Percentiles rank a stretch among this genome's conserved stretches.
These are phyloP conservation scores for Pheosia gnoma DNA, from an alignment of 2,888 invertebrate species.

Conservation along the genomic window DNA sequence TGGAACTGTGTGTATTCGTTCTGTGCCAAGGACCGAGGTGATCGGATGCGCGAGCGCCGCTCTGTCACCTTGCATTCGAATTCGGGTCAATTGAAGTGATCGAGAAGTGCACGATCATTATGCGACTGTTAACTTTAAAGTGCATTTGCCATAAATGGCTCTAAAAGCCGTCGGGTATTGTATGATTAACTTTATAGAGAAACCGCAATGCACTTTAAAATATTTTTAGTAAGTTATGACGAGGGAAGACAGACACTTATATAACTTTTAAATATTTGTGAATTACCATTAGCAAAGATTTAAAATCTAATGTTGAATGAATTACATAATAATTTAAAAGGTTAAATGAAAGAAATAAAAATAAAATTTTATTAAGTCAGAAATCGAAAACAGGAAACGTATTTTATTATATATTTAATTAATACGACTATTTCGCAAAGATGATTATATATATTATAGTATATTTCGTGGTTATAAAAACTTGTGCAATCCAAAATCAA, in stretches of 20 bases:
- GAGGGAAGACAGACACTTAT: background rate
- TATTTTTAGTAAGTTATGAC: background rate
- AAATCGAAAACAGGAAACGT: background rate
- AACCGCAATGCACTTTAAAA: background rate
- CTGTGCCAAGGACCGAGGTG: slow-evolving; percentile 74
- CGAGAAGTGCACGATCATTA: slow-evolving; percentile 27
- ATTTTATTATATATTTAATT: slow-evolving; percentile 1
- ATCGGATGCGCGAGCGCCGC: slow-evolving; percentile 59
- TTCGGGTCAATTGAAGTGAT: slow-evolving; percentile 55
- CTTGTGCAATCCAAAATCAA: background rate
- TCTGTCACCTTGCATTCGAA: slow-evolving; percentile 71
- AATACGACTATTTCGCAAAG: background rate
- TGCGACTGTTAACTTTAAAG: slow-evolving; percentile 1
- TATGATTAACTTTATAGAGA: background rate
- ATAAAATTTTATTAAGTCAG: slow-evolving; percentile 6
- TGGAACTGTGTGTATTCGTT: slow-evolving; percentile 57
- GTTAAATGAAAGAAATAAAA: background rate
- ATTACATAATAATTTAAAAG: background rate
- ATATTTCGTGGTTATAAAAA: too few species aligned
- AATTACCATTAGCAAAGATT: slow-evolving; percentile 8
- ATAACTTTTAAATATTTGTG: background rate
- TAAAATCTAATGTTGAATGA: slow-evolving; percentile 2
- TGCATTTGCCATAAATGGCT: background rate
- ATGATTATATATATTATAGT: too few species aligned
- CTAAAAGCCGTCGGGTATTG: background rate